Base-by-base conservation (phyloP, 2,797 vertebrate genomes). In the Sebastes minor region DNA sequence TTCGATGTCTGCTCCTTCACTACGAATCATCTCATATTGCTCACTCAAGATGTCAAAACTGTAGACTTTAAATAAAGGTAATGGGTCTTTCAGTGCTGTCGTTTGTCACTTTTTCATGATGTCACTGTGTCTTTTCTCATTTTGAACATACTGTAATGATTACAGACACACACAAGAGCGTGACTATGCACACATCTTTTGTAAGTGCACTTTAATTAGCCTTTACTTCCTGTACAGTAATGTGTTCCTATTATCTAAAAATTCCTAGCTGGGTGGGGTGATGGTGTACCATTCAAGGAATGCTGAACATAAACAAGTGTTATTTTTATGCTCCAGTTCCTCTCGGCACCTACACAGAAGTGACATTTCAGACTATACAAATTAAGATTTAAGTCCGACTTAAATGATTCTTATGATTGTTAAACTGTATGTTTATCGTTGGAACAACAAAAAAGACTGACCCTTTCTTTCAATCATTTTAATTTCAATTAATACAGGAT, bases 31-130 rank as follows among this genome's bases (percentile, higher is more conserved):
- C 3, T 63, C 0, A 1, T 6, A 46, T 49, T 80, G 56, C 86
- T 60, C 46, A 13, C 27, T 38, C 14, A 2, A 46, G 6, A 67
- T 76, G 3, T 84, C 32, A 65, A 63, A 80, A 64, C 70, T 73
- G 27, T 8, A 49, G 4, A 38, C 28, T 77, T 82, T 73, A 8
- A 94, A 94, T 91, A 90, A 94, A 93, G 16, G 2, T 25, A 59
- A 66, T n/a, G 30, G 46, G 81, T 89, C 38, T 76, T 76, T 38
- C 30, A 28, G 3, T 28, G 3, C 8, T 42, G 18, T 3, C 1
- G 2, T 68, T 20, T 74, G 30, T 78, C 8, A 2, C 35, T 42
- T 30, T 62, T 52, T 66, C 12, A 12, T 49, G 6, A 38, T 1
- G 3, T 30, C 25, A 8, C 2, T 0, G n/a, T 22, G 9, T 30